phyloP scores from a whole-genome alignment of 2,888 invertebrate genomes.

The Zhengitettix transpicula region DNA sequence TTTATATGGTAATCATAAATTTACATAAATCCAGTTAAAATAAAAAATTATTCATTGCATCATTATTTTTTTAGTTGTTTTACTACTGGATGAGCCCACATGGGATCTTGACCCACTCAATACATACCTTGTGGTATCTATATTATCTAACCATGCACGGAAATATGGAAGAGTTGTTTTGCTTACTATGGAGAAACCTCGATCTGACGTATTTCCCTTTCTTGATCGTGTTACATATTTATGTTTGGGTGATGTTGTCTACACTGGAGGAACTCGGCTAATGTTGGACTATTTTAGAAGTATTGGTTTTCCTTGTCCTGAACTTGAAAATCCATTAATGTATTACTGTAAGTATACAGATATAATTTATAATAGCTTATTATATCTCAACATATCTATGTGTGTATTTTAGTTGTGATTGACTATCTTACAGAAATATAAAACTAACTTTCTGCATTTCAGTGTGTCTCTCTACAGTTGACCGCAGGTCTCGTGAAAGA shows the following conservation, averaged over 20 bases:
- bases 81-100: conserved; percentile 85
- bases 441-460: conserved; percentile 7
- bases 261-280: conserved; percentile 77
- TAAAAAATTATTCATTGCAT: too few species aligned
- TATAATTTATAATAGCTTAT: background rate
- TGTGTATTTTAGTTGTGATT: background rate
- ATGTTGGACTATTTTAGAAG: conserved; percentile 89
- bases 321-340: conserved; percentile 94
- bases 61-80: conserved; percentile 39
- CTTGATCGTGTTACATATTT: conserved; percentile 80
- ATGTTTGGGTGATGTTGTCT: conserved; percentile 81
- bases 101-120: conserved; percentile 89
- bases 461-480: conserved; percentile 65
- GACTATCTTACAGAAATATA: background rate
- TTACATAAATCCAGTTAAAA: background rate
- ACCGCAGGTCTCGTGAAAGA: conserved; percentile 68
- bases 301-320: conserved; percentile 93
- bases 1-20: background rate
- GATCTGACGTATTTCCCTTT: conserved; percentile 90
- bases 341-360: conserved; percentile 64
- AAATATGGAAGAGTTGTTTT: conserved; percentile 82
- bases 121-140: conserved; percentile 87
- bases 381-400: background rate
- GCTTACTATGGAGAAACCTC: conserved; percentile 81
- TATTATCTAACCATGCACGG: conserved; percentile 62